phyloP scores from a whole-genome alignment of 2,113 vertebrate species.

The Trogon melanurus region DNA sequence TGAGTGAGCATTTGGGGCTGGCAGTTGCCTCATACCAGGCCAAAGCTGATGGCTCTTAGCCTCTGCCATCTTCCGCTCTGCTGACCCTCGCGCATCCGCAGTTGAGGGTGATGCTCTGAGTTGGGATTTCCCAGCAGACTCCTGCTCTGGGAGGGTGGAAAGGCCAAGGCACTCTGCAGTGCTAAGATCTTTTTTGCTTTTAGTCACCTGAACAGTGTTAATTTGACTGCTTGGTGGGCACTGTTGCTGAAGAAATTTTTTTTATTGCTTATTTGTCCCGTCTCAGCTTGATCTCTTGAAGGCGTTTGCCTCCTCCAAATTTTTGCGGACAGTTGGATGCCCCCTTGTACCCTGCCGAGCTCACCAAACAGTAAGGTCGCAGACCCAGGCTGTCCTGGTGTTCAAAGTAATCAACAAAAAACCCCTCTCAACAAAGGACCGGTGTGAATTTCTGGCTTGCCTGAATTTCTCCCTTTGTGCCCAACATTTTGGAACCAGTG shows the following conservation, averaged over 20 bases:
- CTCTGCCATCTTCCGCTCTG: neutral
- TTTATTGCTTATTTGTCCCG: neutral
- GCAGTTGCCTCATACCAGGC: neutral
- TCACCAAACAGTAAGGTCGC: neutral
- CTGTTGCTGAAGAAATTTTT: neutral
- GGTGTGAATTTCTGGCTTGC: neutral
- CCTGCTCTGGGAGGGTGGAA: neutral
- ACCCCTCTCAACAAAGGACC: neutral
- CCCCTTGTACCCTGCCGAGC: neutral
- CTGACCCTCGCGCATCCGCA: neutral
- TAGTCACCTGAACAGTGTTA: neutral
- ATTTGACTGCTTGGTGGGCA: neutral
- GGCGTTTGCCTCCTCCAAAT: neutral
- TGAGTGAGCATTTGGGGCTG: neutral
- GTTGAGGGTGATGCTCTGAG: neutral
- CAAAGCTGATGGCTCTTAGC: neutral
- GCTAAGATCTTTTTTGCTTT: neutral
- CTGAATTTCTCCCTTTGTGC: neutral
- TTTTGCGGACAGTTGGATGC: neutral
- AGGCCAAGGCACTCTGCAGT: neutral
- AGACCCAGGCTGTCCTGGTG: neutral
- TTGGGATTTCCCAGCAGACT: neutral
- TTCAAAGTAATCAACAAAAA: neutral
- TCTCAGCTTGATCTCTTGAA: neutral
- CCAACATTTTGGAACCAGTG: neutral